phyloP scores from a whole-genome alignment of 2,888 invertebrate species.

The Mellilla xanthometata region DNA sequence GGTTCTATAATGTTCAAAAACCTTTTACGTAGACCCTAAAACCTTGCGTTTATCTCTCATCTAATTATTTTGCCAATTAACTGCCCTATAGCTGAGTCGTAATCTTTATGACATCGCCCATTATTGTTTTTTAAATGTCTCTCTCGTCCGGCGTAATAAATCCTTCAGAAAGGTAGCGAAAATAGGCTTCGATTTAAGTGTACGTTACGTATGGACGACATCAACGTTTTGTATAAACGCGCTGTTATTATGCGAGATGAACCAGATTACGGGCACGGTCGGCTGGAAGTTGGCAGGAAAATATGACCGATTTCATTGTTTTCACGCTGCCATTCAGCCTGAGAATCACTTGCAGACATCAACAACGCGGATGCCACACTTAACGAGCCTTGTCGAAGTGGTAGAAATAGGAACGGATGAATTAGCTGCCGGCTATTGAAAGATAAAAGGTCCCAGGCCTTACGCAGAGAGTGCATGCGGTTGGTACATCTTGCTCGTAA shows the following conservation, averaged over 20 bases:
- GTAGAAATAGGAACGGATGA: conserved; percentile 75
- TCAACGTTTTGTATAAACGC: conserved; percentile 68
- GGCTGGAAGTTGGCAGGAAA: conserved; percentile 74
- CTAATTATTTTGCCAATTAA: conserved; percentile 27
- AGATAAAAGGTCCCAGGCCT: conserved; percentile 61
- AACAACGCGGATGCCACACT: conserved; percentile 75
- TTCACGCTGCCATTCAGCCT: conserved; percentile 66
- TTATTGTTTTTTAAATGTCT: conserved; percentile 34
- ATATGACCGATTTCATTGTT: conserved; percentile 82
- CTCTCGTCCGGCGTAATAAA: conserved; percentile 42
- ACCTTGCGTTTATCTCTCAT: conserved; percentile 13
- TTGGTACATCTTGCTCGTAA: background rate
- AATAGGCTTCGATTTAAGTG: conserved; percentile 70
- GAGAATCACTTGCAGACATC: conserved; percentile 80
- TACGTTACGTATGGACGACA: conserved; percentile 49
- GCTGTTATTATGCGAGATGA: conserved; percentile 74
- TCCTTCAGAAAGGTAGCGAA: conserved; percentile 61
- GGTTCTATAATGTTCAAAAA: conserved; percentile 3
- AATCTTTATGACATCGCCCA: conserved; percentile 24
- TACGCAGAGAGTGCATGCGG: conserved; percentile 38
- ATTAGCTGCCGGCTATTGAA: conserved; percentile 73
- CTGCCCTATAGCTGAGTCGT: conserved; percentile 22
- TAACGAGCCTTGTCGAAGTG: conserved; percentile 80
- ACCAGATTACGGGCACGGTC: conserved; percentile 73
- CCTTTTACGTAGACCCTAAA: conserved; percentile 3